Base-by-base conservation (phyloP, 2,797 vertebrate species). In the Scyliorhinus canicula region DNA sequence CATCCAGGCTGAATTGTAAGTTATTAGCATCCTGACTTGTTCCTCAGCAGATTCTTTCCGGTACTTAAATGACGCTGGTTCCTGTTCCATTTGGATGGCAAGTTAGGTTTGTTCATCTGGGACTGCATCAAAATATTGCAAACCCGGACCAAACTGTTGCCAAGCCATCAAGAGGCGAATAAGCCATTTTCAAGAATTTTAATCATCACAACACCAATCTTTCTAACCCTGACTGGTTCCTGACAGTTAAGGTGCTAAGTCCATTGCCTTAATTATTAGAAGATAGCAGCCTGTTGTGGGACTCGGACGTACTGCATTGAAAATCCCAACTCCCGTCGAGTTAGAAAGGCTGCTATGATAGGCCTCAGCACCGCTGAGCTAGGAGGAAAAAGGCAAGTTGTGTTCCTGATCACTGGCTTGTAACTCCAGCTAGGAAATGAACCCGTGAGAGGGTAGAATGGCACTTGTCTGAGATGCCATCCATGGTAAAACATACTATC, bases 1-100 rank as follows among this genome's bases (percentile, higher is more conserved):
- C 97, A 98, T 99, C 95, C 98, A 98, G 95, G 98, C 98, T 0
- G 99, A 99, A 96, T 98, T 98, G 99, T 99, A 96, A 98, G 99
- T 98, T 71, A 35, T 50, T 57, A 11, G 21, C 21, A 63, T 90
- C 40, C 9, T 82, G 79, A 26, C 79, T 47, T 82, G 12, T 16
- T 0, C 77, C 24, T 24, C 40, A 24, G 19, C 40, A 21, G 4
- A 47, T 91, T 91, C n/a, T 24, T 91, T 31, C n/a, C 40, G n/a
- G n/a, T 65, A n/a, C 40, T 91, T 65, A 91, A 91, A 44, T 26
- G 3, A 65, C 0, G 24, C 79, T 82, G 19, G 19, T 74, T 82
- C 40, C 40, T 40, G 1, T 65, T 65, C 21, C 21, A 19, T 12
- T 65, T 65, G n/a, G n/a, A 26, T 21, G 26, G n/a, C 7, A 44